These are phyloP conservation scores for Gallinago undulata DNA, from an alignment of 2,113 vertebrate species.

Conservation along the genomic window DNA sequence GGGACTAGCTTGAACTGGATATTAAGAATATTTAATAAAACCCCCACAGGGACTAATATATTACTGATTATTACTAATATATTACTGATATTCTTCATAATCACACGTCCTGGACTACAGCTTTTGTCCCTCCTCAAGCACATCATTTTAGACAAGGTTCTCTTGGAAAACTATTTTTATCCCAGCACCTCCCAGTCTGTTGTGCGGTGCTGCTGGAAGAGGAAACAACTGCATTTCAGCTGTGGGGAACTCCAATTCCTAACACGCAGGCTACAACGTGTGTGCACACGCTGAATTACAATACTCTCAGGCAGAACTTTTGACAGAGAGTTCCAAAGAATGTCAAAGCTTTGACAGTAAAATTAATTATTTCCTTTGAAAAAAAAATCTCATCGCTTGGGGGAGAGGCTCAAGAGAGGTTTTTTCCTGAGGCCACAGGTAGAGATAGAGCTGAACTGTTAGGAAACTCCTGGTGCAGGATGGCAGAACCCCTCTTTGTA, in stretches of 20 bases:
- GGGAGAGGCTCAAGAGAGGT: neutral
- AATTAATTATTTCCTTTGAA: neutral
- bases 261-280: rapidly evolving
- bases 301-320: neutral
- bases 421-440: neutral
- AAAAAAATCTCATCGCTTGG: neutral
- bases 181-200: neutral
- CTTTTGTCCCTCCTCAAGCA: neutral
- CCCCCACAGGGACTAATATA: neutral
- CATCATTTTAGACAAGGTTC: neutral
- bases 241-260: neutral
- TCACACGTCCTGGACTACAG: neutral
- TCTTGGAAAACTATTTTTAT: neutral
- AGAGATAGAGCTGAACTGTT: neutral
- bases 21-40: neutral
- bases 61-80: neutral
- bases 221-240: neutral
- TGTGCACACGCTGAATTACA: neutral
- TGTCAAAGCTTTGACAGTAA: neutral
- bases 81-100: neutral
- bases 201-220: neutral
- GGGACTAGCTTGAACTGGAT: neutral
- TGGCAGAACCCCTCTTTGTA: neutral
- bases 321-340: neutral
- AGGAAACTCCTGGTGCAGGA: neutral